A percentile compares a stretch with the other conserved stretches of the same genome.
These are phyloP conservation scores for Fratercula arctica DNA, from an alignment of 2,797 vertebrate genomes.

Conservation along the genomic window DNA sequence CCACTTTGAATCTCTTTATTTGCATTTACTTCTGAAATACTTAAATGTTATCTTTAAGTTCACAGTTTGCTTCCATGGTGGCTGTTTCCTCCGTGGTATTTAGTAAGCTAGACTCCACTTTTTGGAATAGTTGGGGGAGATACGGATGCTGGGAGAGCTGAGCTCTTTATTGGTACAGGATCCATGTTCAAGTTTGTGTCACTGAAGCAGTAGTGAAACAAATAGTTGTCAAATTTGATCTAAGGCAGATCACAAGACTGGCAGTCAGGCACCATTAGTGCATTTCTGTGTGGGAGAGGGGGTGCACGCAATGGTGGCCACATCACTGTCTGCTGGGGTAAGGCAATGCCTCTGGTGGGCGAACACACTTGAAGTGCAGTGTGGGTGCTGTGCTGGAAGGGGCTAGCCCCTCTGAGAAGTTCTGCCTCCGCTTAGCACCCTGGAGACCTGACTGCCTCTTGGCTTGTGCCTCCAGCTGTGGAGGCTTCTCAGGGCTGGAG, in stretches of 20 bases:
- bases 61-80: neutral
- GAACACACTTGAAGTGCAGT: neutral
- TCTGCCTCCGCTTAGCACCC: neutral
- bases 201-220: fast-evolving
- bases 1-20: neutral
- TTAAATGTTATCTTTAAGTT: neutral
- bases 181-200: neutral
- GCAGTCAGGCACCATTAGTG: neutral
- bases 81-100: neutral
- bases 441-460: neutral
- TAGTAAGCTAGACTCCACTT: neutral
- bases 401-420: neutral
- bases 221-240: neutral
- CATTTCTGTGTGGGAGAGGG: neutral
- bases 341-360: neutral
- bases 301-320: neutral
- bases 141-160: neutral
- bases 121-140: neutral
- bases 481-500: neutral
- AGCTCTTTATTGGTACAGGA: neutral
- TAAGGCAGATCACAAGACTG: neutral
- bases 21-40: neutral
- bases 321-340: fast-evolving
- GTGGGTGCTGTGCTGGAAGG: neutral
- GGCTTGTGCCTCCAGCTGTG: neutral